Percentiles rank a stretch among this genome's conserved stretches.
phyloP scores from a whole-genome alignment of 37 sponge, comb jelly and placozoan genomes.

The Aplysina aerophoba region DNA sequence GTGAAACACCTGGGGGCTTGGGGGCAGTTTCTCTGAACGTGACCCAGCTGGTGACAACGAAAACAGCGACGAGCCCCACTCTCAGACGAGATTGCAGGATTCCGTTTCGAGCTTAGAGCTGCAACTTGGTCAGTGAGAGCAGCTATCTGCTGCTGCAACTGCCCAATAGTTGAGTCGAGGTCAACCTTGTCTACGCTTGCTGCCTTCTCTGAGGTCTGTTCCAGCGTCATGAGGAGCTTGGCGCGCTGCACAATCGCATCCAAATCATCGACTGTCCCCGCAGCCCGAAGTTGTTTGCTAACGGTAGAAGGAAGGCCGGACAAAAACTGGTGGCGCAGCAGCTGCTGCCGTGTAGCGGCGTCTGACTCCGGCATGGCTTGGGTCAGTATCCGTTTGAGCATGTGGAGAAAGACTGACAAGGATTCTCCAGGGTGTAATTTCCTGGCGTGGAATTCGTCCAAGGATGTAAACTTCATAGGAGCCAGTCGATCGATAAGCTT shows the following conservation, averaged over 20 bases:
- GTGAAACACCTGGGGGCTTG: neutral
- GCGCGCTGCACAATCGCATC: slow-evolving; percentile 19
- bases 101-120: no score
- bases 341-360: slow-evolving; percentile 13
- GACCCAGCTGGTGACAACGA: slow-evolving; percentile 22
- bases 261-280: slow-evolving; percentile 16
- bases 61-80: no score
- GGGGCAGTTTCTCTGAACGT: slow-evolving; percentile 41
- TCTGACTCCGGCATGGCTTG: slow-evolving; percentile 60
- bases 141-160: neutral
- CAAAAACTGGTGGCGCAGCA: slow-evolving; percentile 61
- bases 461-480: slow-evolving; percentile 14
- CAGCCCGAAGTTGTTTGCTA: slow-evolving; percentile 36
- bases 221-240: neutral
- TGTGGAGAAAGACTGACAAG: slow-evolving; percentile 44
- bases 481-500: slow-evolving; percentile 8
- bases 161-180: neutral
- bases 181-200: neutral
- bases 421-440: slow-evolving; percentile 40
- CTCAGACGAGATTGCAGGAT: no score
- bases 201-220: no score
- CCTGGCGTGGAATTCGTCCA: slow-evolving; percentile 44
- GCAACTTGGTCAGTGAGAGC: slow-evolving; percentile 40
- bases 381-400: slow-evolving; percentile 44
- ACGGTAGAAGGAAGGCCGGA: slow-evolving; percentile 39